phyloP scores from a whole-genome alignment of 2,888 invertebrate genomes.

The Sialis fuliginosa region DNA sequence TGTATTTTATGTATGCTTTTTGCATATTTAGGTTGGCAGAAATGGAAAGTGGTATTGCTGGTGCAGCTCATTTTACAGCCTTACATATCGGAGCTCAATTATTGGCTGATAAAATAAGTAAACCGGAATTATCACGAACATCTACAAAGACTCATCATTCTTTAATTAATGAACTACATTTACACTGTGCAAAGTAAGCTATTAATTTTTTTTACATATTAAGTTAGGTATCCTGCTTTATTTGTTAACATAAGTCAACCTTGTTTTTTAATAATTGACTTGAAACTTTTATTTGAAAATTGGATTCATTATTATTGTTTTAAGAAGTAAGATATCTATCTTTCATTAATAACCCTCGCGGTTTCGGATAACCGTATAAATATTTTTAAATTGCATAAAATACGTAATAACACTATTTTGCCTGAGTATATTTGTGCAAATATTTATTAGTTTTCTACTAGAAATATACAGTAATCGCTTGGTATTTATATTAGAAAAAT shows the following conservation, averaged over 20 bases:
- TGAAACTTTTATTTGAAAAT: neutral
- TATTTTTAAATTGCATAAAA: too few relatives aligned
- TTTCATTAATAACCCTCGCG: too few relatives aligned
- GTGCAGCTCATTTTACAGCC: slow-evolving; percentile 67
- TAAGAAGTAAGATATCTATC: too few relatives aligned
- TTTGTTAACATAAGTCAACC: neutral
- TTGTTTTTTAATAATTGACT: neutral
- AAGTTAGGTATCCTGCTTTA: neutral
- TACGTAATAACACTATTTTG: too few relatives aligned
- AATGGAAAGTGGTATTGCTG: slow-evolving; percentile 61
- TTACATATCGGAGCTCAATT: slow-evolving; percentile 56
- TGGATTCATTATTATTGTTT: neutral
- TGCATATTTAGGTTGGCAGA: slow-evolving; percentile 40
- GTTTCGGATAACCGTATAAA: too few relatives aligned
- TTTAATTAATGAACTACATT: slow-evolving; percentile 3
- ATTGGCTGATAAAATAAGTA: slow-evolving; percentile 14
- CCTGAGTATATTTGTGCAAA: too few relatives aligned
- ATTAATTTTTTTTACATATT: neutral
- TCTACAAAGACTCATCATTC: slow-evolving; percentile 4
- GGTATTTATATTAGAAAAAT: too few relatives aligned
- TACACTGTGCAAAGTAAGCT: slow-evolving; percentile 5
- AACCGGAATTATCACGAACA: neutral
- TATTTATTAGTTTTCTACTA: too few relatives aligned
- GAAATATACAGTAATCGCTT: too few relatives aligned
- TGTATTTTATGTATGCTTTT: neutral